phyloP scores from a whole-genome alignment of 2,888 invertebrate species.

The Adineta ricciae region DNA sequence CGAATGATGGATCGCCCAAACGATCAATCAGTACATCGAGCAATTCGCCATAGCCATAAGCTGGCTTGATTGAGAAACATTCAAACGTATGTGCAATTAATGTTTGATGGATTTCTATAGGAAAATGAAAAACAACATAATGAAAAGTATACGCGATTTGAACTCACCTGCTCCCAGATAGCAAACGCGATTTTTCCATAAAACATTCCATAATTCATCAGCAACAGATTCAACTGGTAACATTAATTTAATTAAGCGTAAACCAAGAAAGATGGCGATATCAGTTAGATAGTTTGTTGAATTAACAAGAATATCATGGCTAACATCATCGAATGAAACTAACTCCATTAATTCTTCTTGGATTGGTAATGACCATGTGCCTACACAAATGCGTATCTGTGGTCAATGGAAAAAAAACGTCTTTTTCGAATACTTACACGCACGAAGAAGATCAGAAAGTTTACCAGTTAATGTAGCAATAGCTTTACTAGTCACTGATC shows the following conservation, averaged over 20 bases:
- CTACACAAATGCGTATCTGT: not conserved
- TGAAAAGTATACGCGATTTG: not conserved
- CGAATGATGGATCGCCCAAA: not conserved
- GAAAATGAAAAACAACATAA: not conserved
- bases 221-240: not conserved
- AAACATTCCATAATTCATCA: not conserved
- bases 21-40: conserved; percentile 19
- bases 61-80: not conserved
- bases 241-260: conserved; percentile 11
- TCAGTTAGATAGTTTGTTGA: conserved; percentile 5
- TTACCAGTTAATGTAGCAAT: not conserved
- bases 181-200: conserved; percentile 20
- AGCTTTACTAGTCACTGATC: not conserved
- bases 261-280: not conserved
- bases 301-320: not conserved
- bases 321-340: not conserved
- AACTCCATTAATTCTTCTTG: conserved; percentile 8
- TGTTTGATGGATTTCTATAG: not conserved
- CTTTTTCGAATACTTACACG: not conserved
- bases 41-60: conserved; percentile 10
- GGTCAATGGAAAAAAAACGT: no score
- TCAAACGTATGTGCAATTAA: conserved; percentile 9
- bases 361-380: conserved; percentile 10
- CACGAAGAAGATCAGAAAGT: not conserved
- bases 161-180: not conserved